Evolutionary conservation across 1,140 invertebrate species (phyloP).

Genomic region (Temnothorax curvispinosus): DNA sequence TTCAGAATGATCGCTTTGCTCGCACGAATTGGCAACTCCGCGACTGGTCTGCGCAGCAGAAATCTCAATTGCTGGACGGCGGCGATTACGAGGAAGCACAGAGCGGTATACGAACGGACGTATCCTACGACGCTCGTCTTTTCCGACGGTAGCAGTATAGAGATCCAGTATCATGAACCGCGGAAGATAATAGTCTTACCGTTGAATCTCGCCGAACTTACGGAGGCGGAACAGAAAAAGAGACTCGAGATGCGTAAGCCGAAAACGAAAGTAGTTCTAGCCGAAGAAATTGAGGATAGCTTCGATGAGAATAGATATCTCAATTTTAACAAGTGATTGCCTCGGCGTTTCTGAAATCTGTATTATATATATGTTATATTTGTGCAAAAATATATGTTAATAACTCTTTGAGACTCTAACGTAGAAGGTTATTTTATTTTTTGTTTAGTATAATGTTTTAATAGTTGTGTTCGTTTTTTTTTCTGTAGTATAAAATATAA

Average conservation of each 20-base stretch:
- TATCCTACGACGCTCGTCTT: constrained; percentile 92
- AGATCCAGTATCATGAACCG: constrained; percentile 93
- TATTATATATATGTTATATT: not conserved
- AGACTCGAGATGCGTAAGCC: constrained; percentile 90
- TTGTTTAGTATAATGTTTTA: not conserved
- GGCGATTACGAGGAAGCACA: constrained; percentile 89
- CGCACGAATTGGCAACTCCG: constrained; percentile 25
- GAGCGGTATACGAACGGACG: constrained; percentile 88
- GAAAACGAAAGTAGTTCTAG: constrained; percentile 90
- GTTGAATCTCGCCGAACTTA: constrained; percentile 89
- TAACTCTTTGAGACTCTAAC: not conserved
- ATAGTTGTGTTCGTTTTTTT: not conserved
- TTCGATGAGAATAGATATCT: constrained; percentile 93
- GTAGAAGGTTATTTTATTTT: not conserved
- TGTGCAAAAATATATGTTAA: constrained; percentile 3
- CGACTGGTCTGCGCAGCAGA: constrained; percentile 75
- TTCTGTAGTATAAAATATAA: not conserved
- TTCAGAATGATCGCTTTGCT: constrained; percentile 75
- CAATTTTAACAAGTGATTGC: constrained; percentile 88
- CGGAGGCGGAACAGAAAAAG: constrained; percentile 89
- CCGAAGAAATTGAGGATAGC: constrained; percentile 91
- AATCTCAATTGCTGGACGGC: constrained; percentile 89
- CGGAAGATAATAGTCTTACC: constrained; percentile 94
- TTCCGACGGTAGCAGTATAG: constrained; percentile 94
- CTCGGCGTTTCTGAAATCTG: constrained; percentile 2